phyloP scores from a whole-genome alignment of 2,113 vertebrate genomes.

The Psophia crepitans region DNA sequence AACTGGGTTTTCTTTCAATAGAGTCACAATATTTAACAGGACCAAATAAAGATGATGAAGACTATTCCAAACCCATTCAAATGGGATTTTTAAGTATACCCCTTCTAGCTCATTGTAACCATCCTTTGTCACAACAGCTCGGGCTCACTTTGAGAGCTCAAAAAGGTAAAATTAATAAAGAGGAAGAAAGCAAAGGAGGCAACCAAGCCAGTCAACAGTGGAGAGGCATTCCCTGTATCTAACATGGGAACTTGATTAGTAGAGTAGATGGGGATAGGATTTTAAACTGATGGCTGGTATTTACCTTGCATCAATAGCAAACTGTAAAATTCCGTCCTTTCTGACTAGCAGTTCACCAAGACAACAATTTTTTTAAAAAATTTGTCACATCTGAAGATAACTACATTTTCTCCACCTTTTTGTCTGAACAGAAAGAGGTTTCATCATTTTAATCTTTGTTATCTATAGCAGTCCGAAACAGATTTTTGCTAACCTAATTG shows the following conservation, averaged over 20 bases:
- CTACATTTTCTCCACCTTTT: not conserved
- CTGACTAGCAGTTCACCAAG: not conserved
- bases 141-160: slow-evolving; percentile 33
- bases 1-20: not conserved
- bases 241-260: slow-evolving; percentile 1
- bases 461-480: not conserved
- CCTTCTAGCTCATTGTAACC: slow-evolving; percentile 17
- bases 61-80: slow-evolving; percentile 41
- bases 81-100: slow-evolving; percentile 51
- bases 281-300: not conserved
- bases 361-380: not conserved
- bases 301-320: not conserved
- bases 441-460: not conserved
- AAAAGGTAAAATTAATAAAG: slow-evolving; percentile 51
- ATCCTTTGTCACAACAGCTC: slow-evolving; percentile 54
- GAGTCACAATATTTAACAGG: slow-evolving; percentile 63
- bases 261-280: not conserved
- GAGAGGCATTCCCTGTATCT: not conserved
- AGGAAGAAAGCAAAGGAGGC: slow-evolving; percentile 14
- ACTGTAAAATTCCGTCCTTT: not conserved
- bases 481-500: not conserved
- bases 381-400: not conserved
- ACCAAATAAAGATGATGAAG: slow-evolving; percentile 45
- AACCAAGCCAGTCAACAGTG: slow-evolving; percentile 24
- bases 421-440: not conserved